Percentiles rank a stretch among this genome's conserved stretches.
These are phyloP conservation scores for Helarctos malayanus DNA, from an alignment of 2,797 vertebrate genomes.

Conservation along the genomic window DNA sequence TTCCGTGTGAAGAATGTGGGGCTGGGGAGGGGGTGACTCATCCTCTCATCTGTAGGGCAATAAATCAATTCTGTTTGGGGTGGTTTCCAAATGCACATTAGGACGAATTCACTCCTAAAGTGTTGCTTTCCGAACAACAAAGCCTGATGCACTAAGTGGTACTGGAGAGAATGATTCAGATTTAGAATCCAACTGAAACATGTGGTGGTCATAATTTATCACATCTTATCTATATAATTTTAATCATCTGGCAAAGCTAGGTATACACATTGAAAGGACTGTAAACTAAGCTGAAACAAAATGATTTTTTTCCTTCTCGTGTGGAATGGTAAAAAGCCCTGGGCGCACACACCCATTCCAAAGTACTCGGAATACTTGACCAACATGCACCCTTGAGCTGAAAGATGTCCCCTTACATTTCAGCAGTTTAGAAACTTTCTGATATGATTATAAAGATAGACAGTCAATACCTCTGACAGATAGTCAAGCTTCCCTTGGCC, in stretches of 20 bases:
- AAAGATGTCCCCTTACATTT: background rate
- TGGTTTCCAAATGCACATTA: conserved; percentile 59
- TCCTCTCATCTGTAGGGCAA: background rate
- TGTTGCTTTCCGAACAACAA: conserved; percentile 24
- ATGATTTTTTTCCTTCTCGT: background rate
- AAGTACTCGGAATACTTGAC: background rate
- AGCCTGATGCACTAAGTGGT: background rate
- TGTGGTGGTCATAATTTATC: background rate
- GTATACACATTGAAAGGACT: rapidly evolving
- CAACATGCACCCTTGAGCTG: rapidly evolving
- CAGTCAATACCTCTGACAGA: background rate
- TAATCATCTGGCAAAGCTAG: background rate
- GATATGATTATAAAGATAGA: background rate
- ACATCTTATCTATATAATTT: conserved; percentile 11
- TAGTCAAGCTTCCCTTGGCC: background rate
- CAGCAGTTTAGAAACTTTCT: background rate
- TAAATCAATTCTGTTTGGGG: background rate
- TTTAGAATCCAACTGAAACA: conserved; percentile 49
- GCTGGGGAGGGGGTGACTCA: background rate
- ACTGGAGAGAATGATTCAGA: conserved; percentile 40
- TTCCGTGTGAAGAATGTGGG: background rate
- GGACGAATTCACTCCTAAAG: background rate
- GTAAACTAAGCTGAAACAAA: background rate
- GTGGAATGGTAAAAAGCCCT: background rate
- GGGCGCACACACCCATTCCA: background rate